Evolutionary conservation across 1,140 invertebrate species (phyloP), one percentile per base, ranked within the genome.

Genomic region (Zaprionus lachaisei): DNA sequence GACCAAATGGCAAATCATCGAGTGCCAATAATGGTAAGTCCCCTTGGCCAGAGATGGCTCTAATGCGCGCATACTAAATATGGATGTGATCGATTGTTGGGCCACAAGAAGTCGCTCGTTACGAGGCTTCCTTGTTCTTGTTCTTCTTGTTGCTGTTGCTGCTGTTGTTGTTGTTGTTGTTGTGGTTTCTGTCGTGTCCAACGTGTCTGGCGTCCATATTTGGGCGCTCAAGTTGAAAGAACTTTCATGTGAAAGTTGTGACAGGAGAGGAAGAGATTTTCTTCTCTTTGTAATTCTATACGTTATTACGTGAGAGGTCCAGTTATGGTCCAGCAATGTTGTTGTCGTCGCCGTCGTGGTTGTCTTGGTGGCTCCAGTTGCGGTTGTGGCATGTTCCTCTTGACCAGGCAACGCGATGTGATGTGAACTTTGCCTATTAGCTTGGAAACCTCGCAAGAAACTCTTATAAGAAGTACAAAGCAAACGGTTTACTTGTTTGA

Each of bases 171-270:
- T 5, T 57, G 2, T 3, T 31, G 12, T 15, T 41, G 49, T 28
- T 61, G 54, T 54, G 67, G 47, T 34, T 47, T 26, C 58, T 60
- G 66, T 80, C 78, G 71, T 74, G 75, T 78, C 71, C 67, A 38
- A 65, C 81, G 78, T 89, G 83, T 85, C 75, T 81, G 62, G 69
- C 54, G 26, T 71, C 85, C 85, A 91, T 90, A 90, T 90, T 90
- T 90, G 85, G 85, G 57, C 77, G 86, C 79, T 85, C 86, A 86
- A 90, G 85, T 90, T 90, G 85, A 90, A 91, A 90, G 85, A 90
- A 90, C 85, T 90, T 90, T 85, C 82, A 90, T 91, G 85, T 90
- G 85, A 90, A 90, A 90, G 85, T 90, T 90, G 85, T 91, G 85
- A 90, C 86, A 91, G 86, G 4, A 38, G 79, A 90, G 80, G 85